Percentiles rank a stretch among this genome's conserved stretches.
phyloP scores from a whole-genome alignment of 1,140 invertebrate genomes.

The Zaprionus vittiger region DNA sequence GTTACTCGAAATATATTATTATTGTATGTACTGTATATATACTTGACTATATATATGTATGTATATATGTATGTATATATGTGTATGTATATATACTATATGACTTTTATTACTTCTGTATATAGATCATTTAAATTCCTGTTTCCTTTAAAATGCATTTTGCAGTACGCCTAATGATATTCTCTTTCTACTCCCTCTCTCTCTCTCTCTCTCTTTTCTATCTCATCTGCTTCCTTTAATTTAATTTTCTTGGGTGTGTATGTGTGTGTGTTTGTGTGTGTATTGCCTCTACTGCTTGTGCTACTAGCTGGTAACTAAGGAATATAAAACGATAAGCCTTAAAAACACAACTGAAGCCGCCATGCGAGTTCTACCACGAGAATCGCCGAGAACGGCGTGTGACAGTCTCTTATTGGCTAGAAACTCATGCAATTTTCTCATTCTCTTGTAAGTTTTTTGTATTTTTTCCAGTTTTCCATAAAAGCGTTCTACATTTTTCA shows the following conservation, averaged over 20 bases:
- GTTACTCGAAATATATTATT: slow-evolving; percentile 62
- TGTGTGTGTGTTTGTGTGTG: slow-evolving; percentile 17
- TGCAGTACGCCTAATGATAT: slow-evolving; percentile 80
- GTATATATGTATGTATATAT: slow-evolving; percentile 47
- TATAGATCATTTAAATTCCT: slow-evolving; percentile 81
- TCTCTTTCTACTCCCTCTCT: slow-evolving; percentile 24
- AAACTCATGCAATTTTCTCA: slow-evolving; percentile 5
- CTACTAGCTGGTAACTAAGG: slow-evolving; percentile 35
- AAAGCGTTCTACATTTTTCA: slow-evolving; percentile 20
- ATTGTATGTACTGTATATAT: slow-evolving; percentile 35
- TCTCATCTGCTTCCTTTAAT: slow-evolving; percentile 10
- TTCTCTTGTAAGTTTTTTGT: slow-evolving; percentile 10
- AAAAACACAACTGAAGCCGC: slow-evolving; percentile 43
- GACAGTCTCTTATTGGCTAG: neutral
- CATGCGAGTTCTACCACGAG: slow-evolving; percentile 3
- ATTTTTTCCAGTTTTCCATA: slow-evolving; percentile 10
- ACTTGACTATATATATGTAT: slow-evolving; percentile 51
- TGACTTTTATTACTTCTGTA: slow-evolving; percentile 36
- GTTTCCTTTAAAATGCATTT: slow-evolving; percentile 81
- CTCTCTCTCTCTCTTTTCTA: slow-evolving; percentile 5
- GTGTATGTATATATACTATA: slow-evolving; percentile 43
- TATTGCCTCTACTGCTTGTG: slow-evolving; percentile 47
- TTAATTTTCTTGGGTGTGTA: slow-evolving; percentile 7
- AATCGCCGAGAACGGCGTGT: slow-evolving; percentile 9
- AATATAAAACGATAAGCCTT: slow-evolving; percentile 25